A percentile compares a stretch with the other conserved stretches of the same genome.
phyloP scores from a whole-genome alignment of 2,113 vertebrate genomes.

The Bubalus kerabau region DNA sequence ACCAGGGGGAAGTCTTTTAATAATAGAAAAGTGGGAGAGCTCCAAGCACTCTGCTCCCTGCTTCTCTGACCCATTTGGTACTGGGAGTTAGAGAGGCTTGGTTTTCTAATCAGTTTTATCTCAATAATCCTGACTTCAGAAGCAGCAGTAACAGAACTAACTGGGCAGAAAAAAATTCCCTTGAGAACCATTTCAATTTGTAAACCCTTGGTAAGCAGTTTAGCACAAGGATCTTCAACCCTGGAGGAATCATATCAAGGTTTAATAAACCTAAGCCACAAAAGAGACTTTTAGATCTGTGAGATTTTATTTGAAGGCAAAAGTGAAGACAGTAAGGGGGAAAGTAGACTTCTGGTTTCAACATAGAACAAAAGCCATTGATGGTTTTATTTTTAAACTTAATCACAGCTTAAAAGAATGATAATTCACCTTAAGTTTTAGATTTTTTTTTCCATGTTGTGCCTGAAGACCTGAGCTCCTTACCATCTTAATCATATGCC shows the following conservation, averaged over 20 bases:
- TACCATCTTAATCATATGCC: neutral
- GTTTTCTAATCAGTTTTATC: conserved; percentile 62
- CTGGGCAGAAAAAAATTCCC: conserved; percentile 45
- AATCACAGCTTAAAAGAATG: conserved; percentile 45
- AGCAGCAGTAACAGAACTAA: conserved; percentile 53
- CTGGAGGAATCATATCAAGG: conserved; percentile 42
- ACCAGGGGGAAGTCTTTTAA: neutral
- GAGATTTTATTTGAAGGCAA: conserved; percentile 50
- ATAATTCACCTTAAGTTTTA: conserved; percentile 25
- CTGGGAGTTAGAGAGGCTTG: neutral
- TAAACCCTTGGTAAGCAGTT: conserved; percentile 60
- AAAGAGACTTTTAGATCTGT: conserved; percentile 30
- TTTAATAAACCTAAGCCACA: conserved; percentile 61
- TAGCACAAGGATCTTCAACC: conserved; percentile 25
- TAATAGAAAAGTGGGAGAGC: neutral
- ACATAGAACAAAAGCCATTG: conserved; percentile 28
- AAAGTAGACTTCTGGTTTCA: conserved; percentile 41
- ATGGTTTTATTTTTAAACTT: conserved; percentile 55
- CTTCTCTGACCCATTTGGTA: conserved; percentile 10
- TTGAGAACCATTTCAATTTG: conserved; percentile 1
- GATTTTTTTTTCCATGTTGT: neutral
- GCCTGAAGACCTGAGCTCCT: neutral
- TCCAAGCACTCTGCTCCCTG: neutral
- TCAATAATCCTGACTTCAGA: conserved; percentile 55
- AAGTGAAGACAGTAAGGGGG: conserved; percentile 27